Percentiles rank a stretch among this genome's conserved stretches.
Conservation (phyloP, 2,797 vertebrate genomes). For the Rhyacichthys aspro region DNA sequence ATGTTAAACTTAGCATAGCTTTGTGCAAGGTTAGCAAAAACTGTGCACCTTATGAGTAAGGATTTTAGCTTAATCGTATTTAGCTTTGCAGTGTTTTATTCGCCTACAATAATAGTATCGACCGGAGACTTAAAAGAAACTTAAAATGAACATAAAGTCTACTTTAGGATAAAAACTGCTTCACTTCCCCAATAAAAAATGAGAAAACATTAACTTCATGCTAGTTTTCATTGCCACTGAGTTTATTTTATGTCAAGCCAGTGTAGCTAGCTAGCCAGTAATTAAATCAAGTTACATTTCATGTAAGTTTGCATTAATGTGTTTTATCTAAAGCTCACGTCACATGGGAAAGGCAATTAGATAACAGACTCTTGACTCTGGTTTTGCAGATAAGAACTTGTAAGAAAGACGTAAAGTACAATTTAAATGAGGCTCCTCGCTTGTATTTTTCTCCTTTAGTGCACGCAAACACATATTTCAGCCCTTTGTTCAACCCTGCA, state of each 20-base stretch:
- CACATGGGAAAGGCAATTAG: too few relatives aligned
- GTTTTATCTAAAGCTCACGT: too few relatives aligned
- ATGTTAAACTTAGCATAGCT: slow-evolving; percentile 26
- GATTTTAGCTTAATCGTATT: background rate
- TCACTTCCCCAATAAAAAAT: background rate
- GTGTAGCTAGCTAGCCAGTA: background rate
- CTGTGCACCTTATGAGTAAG: background rate
- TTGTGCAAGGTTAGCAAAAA: slow-evolving; percentile 16
- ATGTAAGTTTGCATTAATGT: too few relatives aligned
- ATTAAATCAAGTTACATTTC: background rate
- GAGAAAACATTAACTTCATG: background rate
- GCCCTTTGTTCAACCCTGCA: slow-evolving; percentile 6
- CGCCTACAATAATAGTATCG: too few relatives aligned
- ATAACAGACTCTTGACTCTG: slow-evolving; percentile 13
- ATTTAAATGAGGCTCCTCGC: background rate
- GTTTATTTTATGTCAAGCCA: background rate
- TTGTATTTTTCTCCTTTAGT: background rate
- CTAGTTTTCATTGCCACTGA: background rate
- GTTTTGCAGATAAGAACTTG: slow-evolving; percentile 50
- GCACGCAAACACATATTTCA: background rate
- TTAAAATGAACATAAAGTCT: too few relatives aligned
- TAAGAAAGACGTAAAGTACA: too few relatives aligned
- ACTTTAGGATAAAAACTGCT: background rate
- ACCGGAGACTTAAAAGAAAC: too few relatives aligned
- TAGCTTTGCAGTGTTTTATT: background rate